phyloP scores from a whole-genome alignment of 2,797 vertebrate species.

The Euphonia xanthogaster region DNA sequence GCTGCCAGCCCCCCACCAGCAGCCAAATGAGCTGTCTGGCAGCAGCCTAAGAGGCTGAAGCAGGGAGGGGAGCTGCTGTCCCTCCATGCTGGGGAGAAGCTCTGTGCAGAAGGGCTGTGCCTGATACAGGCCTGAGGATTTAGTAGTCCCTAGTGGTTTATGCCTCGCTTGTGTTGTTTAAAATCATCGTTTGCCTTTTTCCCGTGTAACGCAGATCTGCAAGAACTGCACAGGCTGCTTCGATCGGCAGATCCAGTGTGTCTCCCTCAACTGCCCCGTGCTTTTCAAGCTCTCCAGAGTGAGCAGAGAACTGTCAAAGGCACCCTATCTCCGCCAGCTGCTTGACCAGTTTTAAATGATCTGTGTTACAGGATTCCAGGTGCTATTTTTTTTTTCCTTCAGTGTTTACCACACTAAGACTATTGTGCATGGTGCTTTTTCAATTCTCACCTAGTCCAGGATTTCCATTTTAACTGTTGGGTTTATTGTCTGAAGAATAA shows the following conservation, averaged over 20 bases:
- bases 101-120: neutral
- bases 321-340: slow-evolving; percentile 92
- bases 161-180: neutral
- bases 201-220: slow-evolving; percentile 81
- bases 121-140: accelerated
- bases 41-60: neutral
- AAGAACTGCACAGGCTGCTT: slow-evolving; percentile 88
- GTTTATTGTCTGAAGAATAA: slow-evolving; percentile 66
- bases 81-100: neutral
- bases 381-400: slow-evolving; percentile 73
- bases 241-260: slow-evolving; percentile 87
- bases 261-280: slow-evolving; percentile 92
- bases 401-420: slow-evolving; percentile 78
- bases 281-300: slow-evolving; percentile 92
- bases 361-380: slow-evolving; percentile 71
- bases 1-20: neutral
- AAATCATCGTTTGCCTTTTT: neutral
- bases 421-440: slow-evolving; percentile 82
- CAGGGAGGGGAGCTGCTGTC: neutral
- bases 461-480: slow-evolving; percentile 69
- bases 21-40: neutral
- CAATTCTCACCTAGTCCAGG: slow-evolving; percentile 73
- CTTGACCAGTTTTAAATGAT: slow-evolving; percentile 91
- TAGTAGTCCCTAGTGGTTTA: neutral
- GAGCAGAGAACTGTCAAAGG: slow-evolving; percentile 88